Conservation (phyloP, 2,797 vertebrate species). For the Spinus pinus region DNA sequence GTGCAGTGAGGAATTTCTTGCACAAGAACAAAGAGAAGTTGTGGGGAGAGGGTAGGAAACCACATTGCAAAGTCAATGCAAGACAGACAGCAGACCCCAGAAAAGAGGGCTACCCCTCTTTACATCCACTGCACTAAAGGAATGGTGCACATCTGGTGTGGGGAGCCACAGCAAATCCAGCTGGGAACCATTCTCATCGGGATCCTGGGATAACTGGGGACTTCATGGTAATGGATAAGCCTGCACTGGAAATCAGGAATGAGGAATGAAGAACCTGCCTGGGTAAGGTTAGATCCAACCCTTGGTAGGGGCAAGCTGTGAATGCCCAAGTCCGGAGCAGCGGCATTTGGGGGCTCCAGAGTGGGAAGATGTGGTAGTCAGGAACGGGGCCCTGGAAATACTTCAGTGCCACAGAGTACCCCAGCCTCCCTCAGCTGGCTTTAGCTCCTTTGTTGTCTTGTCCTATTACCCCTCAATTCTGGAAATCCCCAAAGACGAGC, state of each 20-base stretch:
- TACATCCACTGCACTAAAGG: background rate
- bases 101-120: background rate
- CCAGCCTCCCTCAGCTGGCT: background rate
- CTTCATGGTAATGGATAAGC: background rate
- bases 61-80: fast-evolving
- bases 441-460: background rate
- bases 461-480: background rate
- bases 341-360: background rate
- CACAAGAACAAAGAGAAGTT: background rate
- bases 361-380: fast-evolving
- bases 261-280: background rate
- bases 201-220: background rate
- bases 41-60: background rate
- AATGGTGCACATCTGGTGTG: background rate
- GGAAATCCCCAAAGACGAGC: background rate
- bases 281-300: background rate
- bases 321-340: background rate
- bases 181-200: background rate
- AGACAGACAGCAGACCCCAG: background rate
- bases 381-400: background rate
- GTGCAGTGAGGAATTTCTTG: background rate
- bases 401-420: fast-evolving
- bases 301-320: fast-evolving
- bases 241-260: background rate
- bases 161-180: background rate